Percentiles rank a stretch among this genome's conserved stretches.
These are phyloP conservation scores for Abscondita cerata DNA, from an alignment of 2,888 invertebrate genomes.

Conservation along the genomic window DNA sequence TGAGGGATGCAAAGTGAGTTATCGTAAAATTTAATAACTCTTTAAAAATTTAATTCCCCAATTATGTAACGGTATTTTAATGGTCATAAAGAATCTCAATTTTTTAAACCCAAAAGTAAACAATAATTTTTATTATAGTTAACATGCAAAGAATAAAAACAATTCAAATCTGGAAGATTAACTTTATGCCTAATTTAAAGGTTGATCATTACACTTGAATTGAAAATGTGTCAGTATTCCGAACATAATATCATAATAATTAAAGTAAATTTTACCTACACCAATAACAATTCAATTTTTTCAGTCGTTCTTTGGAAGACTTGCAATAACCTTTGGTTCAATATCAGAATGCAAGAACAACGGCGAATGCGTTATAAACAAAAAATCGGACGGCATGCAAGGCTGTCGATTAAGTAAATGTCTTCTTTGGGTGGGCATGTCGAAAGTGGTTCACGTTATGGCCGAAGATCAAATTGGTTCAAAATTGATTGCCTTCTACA, in stretches of 20 bases:
- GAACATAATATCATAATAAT: background rate
- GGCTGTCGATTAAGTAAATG: slow-evolving; percentile 89
- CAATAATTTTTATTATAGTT: too few relatives aligned
- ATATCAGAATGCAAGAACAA: slow-evolving; percentile 93
- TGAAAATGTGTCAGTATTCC: background rate
- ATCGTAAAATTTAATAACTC: too few relatives aligned
- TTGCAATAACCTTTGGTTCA: slow-evolving; percentile 87
- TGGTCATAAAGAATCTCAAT: too few relatives aligned
- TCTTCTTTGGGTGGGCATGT: slow-evolving; percentile 88
- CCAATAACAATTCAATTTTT: slow-evolving; percentile 57
- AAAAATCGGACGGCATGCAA: slow-evolving; percentile 93
- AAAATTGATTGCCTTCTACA: slow-evolving; percentile 90
- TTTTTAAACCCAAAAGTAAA: too few relatives aligned
- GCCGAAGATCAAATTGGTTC: slow-evolving; percentile 91
- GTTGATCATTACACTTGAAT: too few relatives aligned
- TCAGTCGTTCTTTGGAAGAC: slow-evolving; percentile 92
- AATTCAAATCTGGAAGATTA: too few relatives aligned
- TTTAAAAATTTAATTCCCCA: too few relatives aligned
- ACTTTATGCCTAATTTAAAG: too few relatives aligned
- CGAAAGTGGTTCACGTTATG: slow-evolving; percentile 91
- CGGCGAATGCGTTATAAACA: slow-evolving; percentile 89
- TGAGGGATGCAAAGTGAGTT: slow-evolving; percentile 95
- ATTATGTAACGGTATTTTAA: too few relatives aligned
- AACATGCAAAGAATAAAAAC: too few relatives aligned
- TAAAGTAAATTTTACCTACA: background rate